Evolutionary conservation across 2,113 vertebrate species (phyloP).

Genomic region (Panthera tigris): DNA sequence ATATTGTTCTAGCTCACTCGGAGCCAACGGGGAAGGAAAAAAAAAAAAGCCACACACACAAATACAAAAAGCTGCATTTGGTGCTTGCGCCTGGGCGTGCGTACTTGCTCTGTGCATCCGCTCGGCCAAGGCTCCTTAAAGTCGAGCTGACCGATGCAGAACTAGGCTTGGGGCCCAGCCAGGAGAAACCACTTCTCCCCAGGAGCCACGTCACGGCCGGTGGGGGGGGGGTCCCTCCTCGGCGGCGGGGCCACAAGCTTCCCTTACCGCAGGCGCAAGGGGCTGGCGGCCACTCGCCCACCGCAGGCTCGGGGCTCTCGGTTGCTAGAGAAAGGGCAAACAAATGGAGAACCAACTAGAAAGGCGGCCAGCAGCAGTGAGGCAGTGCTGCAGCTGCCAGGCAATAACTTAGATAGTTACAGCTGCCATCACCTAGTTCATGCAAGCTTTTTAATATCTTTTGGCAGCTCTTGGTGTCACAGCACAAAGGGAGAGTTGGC

Average conservation of each 20-base stretch:
- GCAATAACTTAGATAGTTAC: conserved; percentile 91
- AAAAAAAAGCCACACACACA: conserved; percentile 66
- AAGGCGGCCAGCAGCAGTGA: conserved; percentile 87
- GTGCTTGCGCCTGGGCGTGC: conserved; percentile 62
- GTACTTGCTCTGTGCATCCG: conserved; percentile 65
- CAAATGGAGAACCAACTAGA: conserved; percentile 84
- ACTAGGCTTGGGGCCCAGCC: conserved; percentile 79
- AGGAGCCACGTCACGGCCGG: conserved; percentile 67
- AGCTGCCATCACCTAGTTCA: conserved; percentile 92
- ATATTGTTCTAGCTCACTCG: conserved; percentile 84
- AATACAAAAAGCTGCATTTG: conserved; percentile 84
- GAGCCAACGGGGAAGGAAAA: conserved; percentile 83
- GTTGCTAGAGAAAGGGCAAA: conserved; percentile 88
- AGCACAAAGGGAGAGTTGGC: conserved; percentile 92
- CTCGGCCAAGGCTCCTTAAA: conserved; percentile 84
- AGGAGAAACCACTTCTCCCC: conserved; percentile 88
- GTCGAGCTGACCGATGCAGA: conserved; percentile 81
- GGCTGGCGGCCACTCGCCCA: conserved; percentile 79
- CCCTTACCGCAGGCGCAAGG: conserved; percentile 78
- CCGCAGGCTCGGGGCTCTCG: conserved; percentile 81
- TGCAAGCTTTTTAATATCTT: conserved; percentile 91
- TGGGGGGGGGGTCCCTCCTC: conserved; percentile 71
- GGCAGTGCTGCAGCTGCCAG: conserved; percentile 88
- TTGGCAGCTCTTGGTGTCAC: conserved; percentile 88
- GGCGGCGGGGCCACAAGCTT: conserved; percentile 74